Evolutionary conservation across 2,113 vertebrate species (phyloP), one percentile per base, ranked within the genome.

Genomic region (Thomomys bottae): DNA sequence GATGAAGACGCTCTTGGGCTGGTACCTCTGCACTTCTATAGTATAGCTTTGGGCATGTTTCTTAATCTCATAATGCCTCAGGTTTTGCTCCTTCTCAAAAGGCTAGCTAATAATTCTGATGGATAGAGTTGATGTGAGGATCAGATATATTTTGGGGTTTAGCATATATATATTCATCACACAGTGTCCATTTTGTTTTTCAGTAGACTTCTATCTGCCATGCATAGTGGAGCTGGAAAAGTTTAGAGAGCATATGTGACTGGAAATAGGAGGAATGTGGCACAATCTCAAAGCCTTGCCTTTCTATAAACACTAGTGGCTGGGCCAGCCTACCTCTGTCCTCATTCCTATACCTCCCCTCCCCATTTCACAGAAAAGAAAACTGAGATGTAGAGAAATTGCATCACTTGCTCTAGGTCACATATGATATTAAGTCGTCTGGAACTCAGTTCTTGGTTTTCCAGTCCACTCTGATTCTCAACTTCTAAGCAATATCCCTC

Each of bases 291-390:
- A 82, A 67, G 26, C n/a, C 57, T 87, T 20, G 10, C 45, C 45
- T 49, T 49, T 49, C 45, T 49, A 49, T 49, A 49, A 5, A 49
- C 45, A 12, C 49, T 54, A 3, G 54, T 26, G 26, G 63, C 8
- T 1, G 0, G 0, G 40, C 23, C 2, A 5, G 28, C 54, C 40
- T n/a, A 28, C 34, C 17, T n/a, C n/a, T 36, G 15, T 24, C 38
- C 32, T 76, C 21, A 23, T 3, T 4, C 30, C 14, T 57, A 57
- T 40, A 36, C 49, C 49, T 15, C 14, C 17, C 49, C 49, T 17
- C 24, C 15, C 40, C 36, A 54, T 34, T 93, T 93, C 63, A 42
- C 42, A 20, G 38, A 38, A 30, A 92, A 75, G 64, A n/a, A 92
- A 93, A 79, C 24, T 0, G 30, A 83, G 32, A 24, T 54, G 8